Base-by-base conservation (phyloP, 2,113 vertebrate species). In the Rousettus leschenaultii region DNA sequence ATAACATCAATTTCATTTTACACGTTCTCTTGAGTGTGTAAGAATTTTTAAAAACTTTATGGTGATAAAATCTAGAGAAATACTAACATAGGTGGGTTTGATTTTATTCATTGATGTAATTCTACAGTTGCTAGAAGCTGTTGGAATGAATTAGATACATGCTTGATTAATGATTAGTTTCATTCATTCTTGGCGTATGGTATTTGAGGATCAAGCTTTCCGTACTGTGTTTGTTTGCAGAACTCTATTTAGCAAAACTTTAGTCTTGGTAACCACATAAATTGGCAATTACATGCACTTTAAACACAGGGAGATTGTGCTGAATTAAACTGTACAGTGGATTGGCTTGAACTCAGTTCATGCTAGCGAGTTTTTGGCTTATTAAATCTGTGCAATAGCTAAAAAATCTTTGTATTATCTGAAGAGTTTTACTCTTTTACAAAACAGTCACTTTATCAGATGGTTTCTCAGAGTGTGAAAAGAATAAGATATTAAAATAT, bases 201-300 rank as follows among this genome's bases (percentile, higher is more conserved):
- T 51, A 92, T 70, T 86, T 55, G 92, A 53, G 75, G 35, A 82
- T 93, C 86, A 95, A 78, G 79, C 87, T 87, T 83, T 91, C 71
- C 18, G 66, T 86, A 95, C 70, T 45, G 19, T 86, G 68, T 92
- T 95, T 95, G 91, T 95, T 91, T 93, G 95, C 89, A 95, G 94
- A 98, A 57, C 61, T 95, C 71, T 73, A 88, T 97, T 95, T 95
- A 96, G 68, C 85, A 95, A 96, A 91, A 61, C 92, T 97, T 84
- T 97, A 94, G 92, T 96, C 80, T 95, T 92, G n/a, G 89, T 68
- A 94, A 91, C 97, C 97, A 48, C 95, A 95, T 95, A 95, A 97
- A 98, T 95, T 95, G 97, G 95, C 96, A 97, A 96, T 97, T 96
- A 96, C 94, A 95, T 95, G 95, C 97, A 95, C 96, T 96, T 97